Conservation (phyloP, 2,888 invertebrate genomes). For the Ellobium chinense region DNA sequence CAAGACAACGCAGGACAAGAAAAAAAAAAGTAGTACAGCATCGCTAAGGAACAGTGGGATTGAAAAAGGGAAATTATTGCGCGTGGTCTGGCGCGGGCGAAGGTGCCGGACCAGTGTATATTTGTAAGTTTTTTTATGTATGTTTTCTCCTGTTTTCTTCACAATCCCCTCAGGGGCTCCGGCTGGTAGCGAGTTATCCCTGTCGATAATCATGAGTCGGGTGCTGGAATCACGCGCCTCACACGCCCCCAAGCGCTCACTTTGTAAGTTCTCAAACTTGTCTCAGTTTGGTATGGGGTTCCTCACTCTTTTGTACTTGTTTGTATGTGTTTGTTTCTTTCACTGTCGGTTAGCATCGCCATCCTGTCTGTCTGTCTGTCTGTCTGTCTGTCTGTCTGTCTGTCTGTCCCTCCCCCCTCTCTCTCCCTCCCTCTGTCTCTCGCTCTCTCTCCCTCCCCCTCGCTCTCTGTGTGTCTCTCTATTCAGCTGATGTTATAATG, state of each 20-base stretch:
- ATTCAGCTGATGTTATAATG: too few species aligned
- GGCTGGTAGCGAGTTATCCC: constrained; percentile 18
- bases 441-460: background rate
- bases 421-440: background rate
- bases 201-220: constrained; percentile 2
- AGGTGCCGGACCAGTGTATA: background rate
- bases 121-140: background rate
- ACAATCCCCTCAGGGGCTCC: background rate
- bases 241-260: too few species aligned
- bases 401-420: background rate
- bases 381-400: background rate
- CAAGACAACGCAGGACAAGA: too few species aligned
- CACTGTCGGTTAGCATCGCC: background rate
- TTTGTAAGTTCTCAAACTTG: too few species aligned
- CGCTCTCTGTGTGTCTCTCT: too few species aligned
- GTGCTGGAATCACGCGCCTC: constrained; percentile 15
- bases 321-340: background rate
- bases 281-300: too few species aligned
- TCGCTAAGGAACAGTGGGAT: too few species aligned
- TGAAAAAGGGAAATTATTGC: too few species aligned
- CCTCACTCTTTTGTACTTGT: too few species aligned
- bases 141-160: background rate
- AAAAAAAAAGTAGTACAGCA: too few species aligned
- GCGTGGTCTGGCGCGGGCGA: too few species aligned
- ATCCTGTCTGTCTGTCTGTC: background rate